Evolutionary conservation across 2,113 vertebrate genomes (phyloP).

Genomic region (Indri indri): DNA sequence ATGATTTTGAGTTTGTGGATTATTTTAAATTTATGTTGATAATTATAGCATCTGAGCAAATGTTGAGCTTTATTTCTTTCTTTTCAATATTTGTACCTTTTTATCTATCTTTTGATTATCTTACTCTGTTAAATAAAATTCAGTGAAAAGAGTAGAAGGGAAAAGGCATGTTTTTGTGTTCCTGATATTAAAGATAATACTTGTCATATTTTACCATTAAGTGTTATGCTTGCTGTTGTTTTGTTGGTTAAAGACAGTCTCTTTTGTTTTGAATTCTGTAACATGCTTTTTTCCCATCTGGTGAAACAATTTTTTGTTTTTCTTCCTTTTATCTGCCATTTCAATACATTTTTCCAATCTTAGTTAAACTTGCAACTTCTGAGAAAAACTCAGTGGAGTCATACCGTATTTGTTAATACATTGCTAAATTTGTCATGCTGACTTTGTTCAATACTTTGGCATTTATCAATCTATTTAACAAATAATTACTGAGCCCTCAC

Average conservation of each 20-base stretch:
- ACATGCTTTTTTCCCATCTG: not conserved
- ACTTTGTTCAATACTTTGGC: constrained; percentile 14
- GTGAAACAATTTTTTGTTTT: not conserved
- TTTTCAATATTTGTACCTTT: not conserved
- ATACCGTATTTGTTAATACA: not conserved
- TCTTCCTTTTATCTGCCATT: not conserved
- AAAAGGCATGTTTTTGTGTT: not conserved
- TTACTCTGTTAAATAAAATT: not conserved
- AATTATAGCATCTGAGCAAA: not conserved
- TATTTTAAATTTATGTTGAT: not conserved
- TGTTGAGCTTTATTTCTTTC: not conserved
- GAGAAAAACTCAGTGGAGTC: not conserved
- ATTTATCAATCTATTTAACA: not conserved
- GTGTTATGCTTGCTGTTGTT: not conserved
- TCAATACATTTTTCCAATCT: not conserved
- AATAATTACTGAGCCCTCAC: not conserved
- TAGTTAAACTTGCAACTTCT: not conserved
- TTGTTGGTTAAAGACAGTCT: not conserved
- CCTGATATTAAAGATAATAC: not conserved
- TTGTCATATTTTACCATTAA: not conserved
- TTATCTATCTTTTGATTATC: not conserved
- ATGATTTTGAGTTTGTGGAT: not conserved
- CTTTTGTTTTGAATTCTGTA: not conserved
- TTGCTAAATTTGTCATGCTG: not conserved
- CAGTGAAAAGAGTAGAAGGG: not conserved